phyloP scores from a whole-genome alignment of 2,113 vertebrate species.

The Silurus asotus region DNA sequence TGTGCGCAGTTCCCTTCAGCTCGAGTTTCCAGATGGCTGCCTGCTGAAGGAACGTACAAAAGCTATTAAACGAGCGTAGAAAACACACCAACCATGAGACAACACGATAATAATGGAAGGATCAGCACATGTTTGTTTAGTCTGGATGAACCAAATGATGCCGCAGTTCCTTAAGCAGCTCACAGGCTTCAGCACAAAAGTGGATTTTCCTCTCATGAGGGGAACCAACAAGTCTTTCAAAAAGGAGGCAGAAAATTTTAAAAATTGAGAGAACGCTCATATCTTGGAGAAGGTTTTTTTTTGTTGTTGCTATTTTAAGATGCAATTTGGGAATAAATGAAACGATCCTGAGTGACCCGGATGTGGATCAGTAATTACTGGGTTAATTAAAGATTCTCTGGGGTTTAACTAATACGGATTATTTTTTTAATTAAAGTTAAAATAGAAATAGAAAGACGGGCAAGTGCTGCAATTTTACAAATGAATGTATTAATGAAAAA shows the following conservation, averaged over 20 bases:
- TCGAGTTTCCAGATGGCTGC: conserved; percentile 35
- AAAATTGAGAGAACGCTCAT: background rate
- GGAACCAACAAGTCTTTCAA: background rate
- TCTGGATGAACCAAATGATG: conserved; percentile 38
- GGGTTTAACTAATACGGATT: background rate
- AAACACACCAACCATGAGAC: conserved; percentile 33
- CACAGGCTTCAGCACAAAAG: conserved; percentile 18
- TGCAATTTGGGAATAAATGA: background rate
- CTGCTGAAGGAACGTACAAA: conserved; percentile 28
- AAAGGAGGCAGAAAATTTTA: background rate
- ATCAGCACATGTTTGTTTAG: conserved; percentile 46
- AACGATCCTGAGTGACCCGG: background rate
- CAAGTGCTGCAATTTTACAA: background rate
- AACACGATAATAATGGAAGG: conserved; percentile 42
- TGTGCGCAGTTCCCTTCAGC: conserved; percentile 37
- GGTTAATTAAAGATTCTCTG: background rate
- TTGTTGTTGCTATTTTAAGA: background rate
- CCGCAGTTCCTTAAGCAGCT: conserved; percentile 19
- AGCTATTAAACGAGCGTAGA: conserved; percentile 36
- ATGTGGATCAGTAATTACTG: background rate
- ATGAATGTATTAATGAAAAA: too few relatives aligned
- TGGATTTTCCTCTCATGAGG: background rate
- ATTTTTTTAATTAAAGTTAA: too few relatives aligned
- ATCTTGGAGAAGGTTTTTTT: background rate
- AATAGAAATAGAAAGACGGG: background rate